Base-by-base conservation (phyloP, 1,140 invertebrate species). In the Leptinotarsa lineolata region DNA sequence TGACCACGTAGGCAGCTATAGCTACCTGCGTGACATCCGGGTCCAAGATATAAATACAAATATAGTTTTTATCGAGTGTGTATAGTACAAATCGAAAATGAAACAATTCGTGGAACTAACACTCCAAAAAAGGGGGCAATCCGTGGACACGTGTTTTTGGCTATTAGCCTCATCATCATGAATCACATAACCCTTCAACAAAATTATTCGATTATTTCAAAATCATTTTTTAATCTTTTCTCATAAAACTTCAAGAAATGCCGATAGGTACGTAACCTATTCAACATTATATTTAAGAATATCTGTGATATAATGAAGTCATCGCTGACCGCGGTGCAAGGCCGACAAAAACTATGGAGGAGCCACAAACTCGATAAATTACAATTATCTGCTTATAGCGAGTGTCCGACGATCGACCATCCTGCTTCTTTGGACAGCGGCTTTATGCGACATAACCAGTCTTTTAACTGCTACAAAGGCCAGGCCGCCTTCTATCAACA, bases 361-460 rank as follows among this genome's bases (percentile, higher is more conserved):
- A 74, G 65, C 72, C 75, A 64, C 70, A 71, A 74, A 68, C 65
- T 72, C 80, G 80, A 81, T 81, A 81, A 81, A 81, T 81, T 81
- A 81, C 80, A 81, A 81, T 81, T 81, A 81, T 81, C 78, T 73
- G 73, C 72, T 73, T 79, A 76, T 74, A 71, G 70, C 64, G 72
- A 48, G 30, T 22, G 24, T 63, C 68, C 54, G 68, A 70, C 24
- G 44, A 68, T 20, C 54, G 39, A 48, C 22, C 68, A 45, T 24
- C 54, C 24, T 59, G n/a, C 48, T 59, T 24, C 68, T 15, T 60
- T 20, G 59, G 59, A 44, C 24, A 30, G 68, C 15, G 60, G 12
- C 18, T 30, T 63, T 63, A 63, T 54, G 48, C 48, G 48, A 75
- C 48, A 58, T 59, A 68, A 68, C 74, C 70, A 48, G 44, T 72